Conservation (phyloP, 2,113 vertebrate species). For the Chionomys nivalis region DNA sequence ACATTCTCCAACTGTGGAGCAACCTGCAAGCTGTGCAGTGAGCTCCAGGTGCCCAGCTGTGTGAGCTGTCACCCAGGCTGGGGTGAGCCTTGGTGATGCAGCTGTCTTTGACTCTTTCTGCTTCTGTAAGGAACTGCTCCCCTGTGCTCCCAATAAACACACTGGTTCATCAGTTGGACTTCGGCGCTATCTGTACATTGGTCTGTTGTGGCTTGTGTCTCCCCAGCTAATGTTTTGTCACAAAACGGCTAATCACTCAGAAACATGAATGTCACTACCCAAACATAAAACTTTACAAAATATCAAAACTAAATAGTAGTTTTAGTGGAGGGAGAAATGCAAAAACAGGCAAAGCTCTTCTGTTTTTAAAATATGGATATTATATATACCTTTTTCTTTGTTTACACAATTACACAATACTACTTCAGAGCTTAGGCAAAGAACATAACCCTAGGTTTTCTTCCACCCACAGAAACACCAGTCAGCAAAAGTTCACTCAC, state of each 20-base stretch:
- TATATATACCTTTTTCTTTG: background rate
- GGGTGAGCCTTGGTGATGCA: background rate
- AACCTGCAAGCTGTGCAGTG: no score
- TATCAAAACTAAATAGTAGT: background rate
- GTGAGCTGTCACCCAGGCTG: background rate
- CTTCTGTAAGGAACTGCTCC: background rate
- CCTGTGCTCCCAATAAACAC: background rate
- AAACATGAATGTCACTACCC: constrained; percentile 5
- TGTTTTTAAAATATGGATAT: background rate
- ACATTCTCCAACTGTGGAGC: background rate
- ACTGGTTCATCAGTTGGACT: background rate
- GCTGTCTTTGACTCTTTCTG: background rate
- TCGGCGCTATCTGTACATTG: background rate
- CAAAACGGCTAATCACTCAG: background rate
- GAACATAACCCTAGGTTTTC: background rate
- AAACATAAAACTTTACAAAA: constrained; percentile 11
- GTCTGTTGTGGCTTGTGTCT: background rate
- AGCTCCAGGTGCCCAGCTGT: background rate
- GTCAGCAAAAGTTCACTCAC: background rate
- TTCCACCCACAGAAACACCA: background rate
- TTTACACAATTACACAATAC: background rate
- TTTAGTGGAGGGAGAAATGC: background rate
- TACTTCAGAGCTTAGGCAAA: background rate
- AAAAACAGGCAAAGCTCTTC: background rate
- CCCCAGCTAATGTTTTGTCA: background rate